These are phyloP conservation scores for Phalacrocorax pelagicus DNA, from an alignment of 2,113 vertebrate species.

Conservation along the genomic window DNA sequence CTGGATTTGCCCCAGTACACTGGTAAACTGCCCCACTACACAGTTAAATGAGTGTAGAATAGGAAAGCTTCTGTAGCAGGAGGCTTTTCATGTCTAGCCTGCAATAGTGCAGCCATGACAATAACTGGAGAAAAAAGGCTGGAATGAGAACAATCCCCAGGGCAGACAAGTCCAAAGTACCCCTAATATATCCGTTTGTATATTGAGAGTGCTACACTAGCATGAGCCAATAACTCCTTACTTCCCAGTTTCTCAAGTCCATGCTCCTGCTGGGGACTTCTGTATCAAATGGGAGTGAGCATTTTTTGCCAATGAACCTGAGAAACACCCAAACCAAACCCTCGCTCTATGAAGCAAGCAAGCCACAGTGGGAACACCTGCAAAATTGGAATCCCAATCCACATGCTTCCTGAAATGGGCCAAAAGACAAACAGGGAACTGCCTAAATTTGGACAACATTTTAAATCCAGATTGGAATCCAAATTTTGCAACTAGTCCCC, in stretches of 20 bases:
- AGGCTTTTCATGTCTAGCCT: neutral
- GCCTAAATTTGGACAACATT: neutral
- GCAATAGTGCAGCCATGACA: neutral
- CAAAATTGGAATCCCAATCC: conserved; percentile 18
- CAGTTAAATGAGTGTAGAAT: neutral
- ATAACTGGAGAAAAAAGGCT: neutral
- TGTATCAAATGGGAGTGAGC: neutral
- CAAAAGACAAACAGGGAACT: neutral
- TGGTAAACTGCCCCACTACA: neutral
- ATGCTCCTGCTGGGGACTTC: neutral
- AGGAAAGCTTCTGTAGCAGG: neutral
- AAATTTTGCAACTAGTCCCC: conserved; percentile 22
- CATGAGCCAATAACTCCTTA: neutral
- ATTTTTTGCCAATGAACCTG: conserved; percentile 7
- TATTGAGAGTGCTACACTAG: neutral
- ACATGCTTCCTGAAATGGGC: neutral
- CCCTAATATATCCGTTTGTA: neutral
- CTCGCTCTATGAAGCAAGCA: neutral
- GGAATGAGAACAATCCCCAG: conserved; percentile 10
- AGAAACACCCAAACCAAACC: neutral
- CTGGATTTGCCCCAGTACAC: neutral
- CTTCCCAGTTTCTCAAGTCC: neutral
- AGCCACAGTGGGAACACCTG: neutral
- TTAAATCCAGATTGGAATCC: conserved; percentile 10
- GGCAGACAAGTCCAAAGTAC: neutral